Base-by-base conservation (phyloP, 1,140 invertebrate genomes). In the Drosophila orosa region DNA sequence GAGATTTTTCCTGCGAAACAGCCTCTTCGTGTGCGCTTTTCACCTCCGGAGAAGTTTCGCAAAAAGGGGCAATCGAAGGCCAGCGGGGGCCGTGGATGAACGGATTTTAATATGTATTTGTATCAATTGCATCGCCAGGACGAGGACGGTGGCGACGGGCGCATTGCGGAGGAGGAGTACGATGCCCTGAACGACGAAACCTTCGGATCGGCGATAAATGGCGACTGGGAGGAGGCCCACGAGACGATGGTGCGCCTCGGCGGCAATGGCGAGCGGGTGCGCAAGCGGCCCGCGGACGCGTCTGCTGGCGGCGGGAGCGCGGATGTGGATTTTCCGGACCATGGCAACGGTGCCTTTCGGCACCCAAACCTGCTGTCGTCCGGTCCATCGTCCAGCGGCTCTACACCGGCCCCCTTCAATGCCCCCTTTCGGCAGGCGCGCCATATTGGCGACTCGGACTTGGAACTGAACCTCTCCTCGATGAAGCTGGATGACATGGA, bases 111-210 rank as follows among this genome's bases (percentile, higher is more conserved):
- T 56, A 52, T 56, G 40, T 56, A 31, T 48, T 60, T 40, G 22
- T 24, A 19, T 50, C 17, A 33, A 62, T 24, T 80, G 15, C 48
- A 45, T 33, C 3, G 50, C 19, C 54, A 82, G 78, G 90, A 91
- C 42, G 90, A 91, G 27, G 93, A 94, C 52, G 94, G 94, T 80
- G 94, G 93, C 55, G 95, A 95, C 48, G 94, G 94, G 39, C 93
- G 93, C 58, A 78, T 91, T 48, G 84, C 62, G 39, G 96, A 97
- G 80, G 96, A 96, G 69, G 96, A 97, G 80, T 97, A 97, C 92
- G 97, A 98, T 94, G 95, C 96, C 1, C 93, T 97, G 60, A 98
- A 98, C 90, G 96, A 97, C 93, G 96, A 98, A 92, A 98, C 97
- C 2, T 98, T 98, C 93, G 97, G 97, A 39, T 94, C 94, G 48